These are phyloP conservation scores for Zosterops borbonicus DNA, from an alignment of 2,113 vertebrate species.

Conservation along the genomic window DNA sequence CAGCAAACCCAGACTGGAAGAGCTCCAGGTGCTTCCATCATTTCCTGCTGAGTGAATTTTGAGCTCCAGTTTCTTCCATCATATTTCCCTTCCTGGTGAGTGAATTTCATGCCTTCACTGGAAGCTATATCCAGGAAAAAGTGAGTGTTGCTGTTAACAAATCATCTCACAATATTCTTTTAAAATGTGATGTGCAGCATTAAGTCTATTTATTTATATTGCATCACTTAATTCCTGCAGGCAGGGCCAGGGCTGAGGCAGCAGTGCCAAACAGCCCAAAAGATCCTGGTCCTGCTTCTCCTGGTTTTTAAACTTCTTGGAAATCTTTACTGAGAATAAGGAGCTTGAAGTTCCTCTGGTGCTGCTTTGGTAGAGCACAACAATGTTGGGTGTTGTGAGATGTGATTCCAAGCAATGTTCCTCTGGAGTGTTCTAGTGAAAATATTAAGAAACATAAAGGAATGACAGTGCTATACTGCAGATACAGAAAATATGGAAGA, in stretches of 20 bases:
- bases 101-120: rapidly evolving
- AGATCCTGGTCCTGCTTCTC: rapidly evolving
- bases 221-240: rapidly evolving
- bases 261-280: rapidly evolving
- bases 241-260: rapidly evolving
- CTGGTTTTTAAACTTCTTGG: background rate
- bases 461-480: background rate
- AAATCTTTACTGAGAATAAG: background rate
- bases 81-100: rapidly evolving
- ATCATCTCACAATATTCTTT: background rate
- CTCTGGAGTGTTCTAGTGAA: background rate
- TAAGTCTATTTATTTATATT: background rate
- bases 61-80: background rate
- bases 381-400: background rate
- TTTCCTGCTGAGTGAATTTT: rapidly evolving
- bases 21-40: background rate
- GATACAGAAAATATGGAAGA: background rate
- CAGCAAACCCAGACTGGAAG: background rate
- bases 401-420: background rate
- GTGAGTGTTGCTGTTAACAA: rapidly evolving
- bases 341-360: background rate
- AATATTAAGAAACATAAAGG: no score
- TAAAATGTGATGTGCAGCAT: background rate
- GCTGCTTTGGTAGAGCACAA: background rate
- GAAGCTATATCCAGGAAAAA: background rate